Conservation (phyloP, 2,113 vertebrate genomes). For the Aptenodytes patagonicus region DNA sequence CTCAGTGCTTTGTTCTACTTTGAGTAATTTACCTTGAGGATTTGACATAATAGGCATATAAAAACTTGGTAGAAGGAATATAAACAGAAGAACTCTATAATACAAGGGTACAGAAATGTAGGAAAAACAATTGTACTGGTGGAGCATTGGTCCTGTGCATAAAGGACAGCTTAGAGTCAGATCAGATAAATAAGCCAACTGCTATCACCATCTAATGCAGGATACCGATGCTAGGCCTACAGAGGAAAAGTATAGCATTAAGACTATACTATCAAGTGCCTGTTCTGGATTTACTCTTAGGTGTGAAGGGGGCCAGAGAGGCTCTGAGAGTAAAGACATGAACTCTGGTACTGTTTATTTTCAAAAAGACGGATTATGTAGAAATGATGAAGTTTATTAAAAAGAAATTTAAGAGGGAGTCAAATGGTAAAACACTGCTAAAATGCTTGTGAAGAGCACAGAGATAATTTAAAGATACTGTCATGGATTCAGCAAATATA, state of each 20-base stretch:
- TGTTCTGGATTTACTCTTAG: not conserved
- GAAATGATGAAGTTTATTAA: not conserved
- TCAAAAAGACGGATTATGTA: not conserved
- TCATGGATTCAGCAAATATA: not conserved
- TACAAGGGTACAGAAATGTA: not conserved
- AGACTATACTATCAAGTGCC: not conserved
- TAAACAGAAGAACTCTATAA: not conserved
- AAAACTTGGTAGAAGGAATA: not conserved
- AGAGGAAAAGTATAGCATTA: not conserved
- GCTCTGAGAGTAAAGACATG: not conserved
- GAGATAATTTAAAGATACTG: not conserved
- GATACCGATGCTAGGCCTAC: not conserved
- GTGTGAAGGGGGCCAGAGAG: not conserved
- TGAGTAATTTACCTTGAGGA: constrained; percentile 14
- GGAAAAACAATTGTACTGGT: not conserved
- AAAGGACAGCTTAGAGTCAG: not conserved
- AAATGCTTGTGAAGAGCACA: not conserved
- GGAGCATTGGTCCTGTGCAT: not conserved
- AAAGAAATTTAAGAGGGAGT: not conserved
- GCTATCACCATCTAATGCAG: not conserved
- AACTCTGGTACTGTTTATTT: not conserved
- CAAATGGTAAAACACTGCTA: not conserved
- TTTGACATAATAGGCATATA: not conserved
- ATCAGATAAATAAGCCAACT: not conserved
- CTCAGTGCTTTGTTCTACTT: not conserved